Conservation (phyloP, 2,797 vertebrate species). For the Iguana delicatissima region DNA sequence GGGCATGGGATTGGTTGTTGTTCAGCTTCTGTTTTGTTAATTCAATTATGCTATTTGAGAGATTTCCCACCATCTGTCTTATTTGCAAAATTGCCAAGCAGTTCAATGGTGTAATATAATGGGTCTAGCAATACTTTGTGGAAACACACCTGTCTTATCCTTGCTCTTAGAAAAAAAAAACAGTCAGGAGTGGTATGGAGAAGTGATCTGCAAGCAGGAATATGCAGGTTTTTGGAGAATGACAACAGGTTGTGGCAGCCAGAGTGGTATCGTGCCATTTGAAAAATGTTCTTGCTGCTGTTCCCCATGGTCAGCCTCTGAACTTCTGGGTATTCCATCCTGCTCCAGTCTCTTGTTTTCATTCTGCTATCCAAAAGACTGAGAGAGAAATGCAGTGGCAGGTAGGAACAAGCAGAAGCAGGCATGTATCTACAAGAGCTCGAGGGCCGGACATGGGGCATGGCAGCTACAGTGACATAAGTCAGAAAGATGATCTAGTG, state of each 20-base stretch:
- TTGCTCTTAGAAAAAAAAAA: neutral
- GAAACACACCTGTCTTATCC: neutral
- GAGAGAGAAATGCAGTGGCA: neutral
- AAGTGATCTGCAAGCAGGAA: neutral
- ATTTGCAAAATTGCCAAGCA: no score
- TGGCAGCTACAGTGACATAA: neutral
- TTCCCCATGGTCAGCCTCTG: neutral
- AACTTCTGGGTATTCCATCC: neutral
- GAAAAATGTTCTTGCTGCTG: no score
- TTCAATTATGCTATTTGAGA: no score
- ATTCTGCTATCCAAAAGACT: neutral
- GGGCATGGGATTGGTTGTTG: neutral
- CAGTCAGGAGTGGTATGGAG: neutral
- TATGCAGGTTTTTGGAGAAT: neutral
- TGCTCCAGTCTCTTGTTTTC: neutral
- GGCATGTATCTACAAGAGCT: neutral
- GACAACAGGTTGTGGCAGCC: neutral
- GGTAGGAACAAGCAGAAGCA: neutral
- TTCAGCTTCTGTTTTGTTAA: no score
- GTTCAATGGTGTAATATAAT: no score
- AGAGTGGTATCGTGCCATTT: neutral
- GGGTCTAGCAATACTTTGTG: no score
- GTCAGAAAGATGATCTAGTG: neutral
- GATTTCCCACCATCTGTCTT: no score
- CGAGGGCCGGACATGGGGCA: neutral